These are phyloP conservation scores for Poecilia gillii DNA, from an alignment of 2,797 vertebrate genomes.

Conservation along the genomic window DNA sequence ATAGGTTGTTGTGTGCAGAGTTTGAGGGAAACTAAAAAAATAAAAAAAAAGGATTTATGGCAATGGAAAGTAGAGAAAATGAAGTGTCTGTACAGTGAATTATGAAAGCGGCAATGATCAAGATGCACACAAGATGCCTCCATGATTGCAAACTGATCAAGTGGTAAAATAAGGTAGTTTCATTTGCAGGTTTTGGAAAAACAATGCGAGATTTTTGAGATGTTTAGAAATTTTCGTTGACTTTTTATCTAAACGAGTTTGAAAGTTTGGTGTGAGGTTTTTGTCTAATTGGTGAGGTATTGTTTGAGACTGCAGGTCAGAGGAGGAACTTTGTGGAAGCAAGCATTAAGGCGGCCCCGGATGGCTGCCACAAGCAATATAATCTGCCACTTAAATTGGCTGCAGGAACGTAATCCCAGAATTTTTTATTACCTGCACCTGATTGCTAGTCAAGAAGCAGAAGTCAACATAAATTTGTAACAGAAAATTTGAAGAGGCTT, in stretches of 20 bases:
- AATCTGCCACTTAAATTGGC: too few relatives aligned
- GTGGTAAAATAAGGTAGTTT: not conserved
- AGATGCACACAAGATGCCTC: not conserved
- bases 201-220: not conserved
- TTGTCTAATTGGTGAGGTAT: not conserved
- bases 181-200: not conserved
- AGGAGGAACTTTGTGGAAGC: not conserved
- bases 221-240: not conserved
- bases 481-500: not conserved
- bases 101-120: not conserved
- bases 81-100: not conserved
- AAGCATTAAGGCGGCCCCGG: too few relatives aligned
- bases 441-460: not conserved
- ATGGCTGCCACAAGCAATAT: too few relatives aligned
- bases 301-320: not conserved
- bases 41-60: not conserved
- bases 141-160: not conserved
- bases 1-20: not conserved
- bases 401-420: not conserved
- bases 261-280: not conserved
- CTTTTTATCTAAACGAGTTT: not conserved
- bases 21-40: not conserved
- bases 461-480: not conserved
- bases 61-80: not conserved
- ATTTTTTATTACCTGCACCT: not conserved